phyloP scores from a whole-genome alignment of 2,113 vertebrate genomes.

The Pholis gunnellus region DNA sequence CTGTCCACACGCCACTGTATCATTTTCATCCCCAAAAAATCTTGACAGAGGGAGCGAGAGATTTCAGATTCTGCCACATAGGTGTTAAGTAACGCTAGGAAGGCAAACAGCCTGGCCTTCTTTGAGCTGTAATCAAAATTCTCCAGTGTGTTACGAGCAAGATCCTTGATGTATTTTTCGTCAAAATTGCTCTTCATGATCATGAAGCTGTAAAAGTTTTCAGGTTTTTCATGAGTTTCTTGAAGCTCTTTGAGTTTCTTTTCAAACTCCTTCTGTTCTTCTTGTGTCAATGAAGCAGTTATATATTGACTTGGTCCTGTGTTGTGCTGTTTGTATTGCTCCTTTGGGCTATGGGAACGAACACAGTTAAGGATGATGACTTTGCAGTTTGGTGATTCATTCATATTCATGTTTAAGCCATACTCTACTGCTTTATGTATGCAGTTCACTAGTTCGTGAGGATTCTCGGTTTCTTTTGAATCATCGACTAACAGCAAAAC shows the following conservation, averaged over 20 bases:
- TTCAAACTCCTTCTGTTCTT: slow-evolving; percentile 68
- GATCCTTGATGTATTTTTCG: neutral
- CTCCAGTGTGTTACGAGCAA: slow-evolving; percentile 59
- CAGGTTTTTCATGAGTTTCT: slow-evolving; percentile 68
- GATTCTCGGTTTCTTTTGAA: slow-evolving; percentile 49
- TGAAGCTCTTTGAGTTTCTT: slow-evolving; percentile 68
- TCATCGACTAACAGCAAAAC: slow-evolving; percentile 73
- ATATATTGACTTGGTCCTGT: slow-evolving; percentile 43
- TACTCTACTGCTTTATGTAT: slow-evolving; percentile 25
- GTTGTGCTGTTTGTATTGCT: neutral
- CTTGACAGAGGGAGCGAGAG: slow-evolving; percentile 53
- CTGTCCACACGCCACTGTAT: accelerated
- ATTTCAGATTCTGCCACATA: slow-evolving; percentile 53
- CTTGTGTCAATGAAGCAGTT: slow-evolving; percentile 44
- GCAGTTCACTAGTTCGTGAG: neutral
- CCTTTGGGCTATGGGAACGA: slow-evolving; percentile 53
- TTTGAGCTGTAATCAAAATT: slow-evolving; percentile 50
- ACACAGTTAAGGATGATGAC: slow-evolving; percentile 71
- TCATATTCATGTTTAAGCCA: neutral
- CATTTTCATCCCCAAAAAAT: slow-evolving; percentile 43
- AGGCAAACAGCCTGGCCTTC: slow-evolving; percentile 24
- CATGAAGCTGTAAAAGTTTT: slow-evolving; percentile 80
- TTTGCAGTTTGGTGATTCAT: slow-evolving; percentile 18
- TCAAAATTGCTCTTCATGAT: slow-evolving; percentile 75
- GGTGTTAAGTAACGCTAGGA: slow-evolving; percentile 59